Evolutionary conservation across 2,888 invertebrate species (phyloP), one percentile per base, ranked within the genome.

Genomic region (Linnaemya tessellans): DNA sequence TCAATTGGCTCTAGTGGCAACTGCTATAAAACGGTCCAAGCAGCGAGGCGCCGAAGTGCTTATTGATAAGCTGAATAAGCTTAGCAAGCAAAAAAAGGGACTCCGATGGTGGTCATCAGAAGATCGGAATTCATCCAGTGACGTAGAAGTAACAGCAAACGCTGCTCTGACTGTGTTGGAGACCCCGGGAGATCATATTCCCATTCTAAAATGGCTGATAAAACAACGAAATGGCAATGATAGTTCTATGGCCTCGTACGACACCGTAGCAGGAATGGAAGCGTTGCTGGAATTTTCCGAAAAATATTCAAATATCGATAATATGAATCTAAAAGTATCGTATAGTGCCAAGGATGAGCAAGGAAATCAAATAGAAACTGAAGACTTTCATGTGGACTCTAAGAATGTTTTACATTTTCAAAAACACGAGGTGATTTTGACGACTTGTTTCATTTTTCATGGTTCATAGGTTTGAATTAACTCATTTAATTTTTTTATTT

Each of bases 321-420:
- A 38, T 38, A 9, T 38, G 1, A 38, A 38, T 38, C 10, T 38
- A 38, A 38, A 38, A 10, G 10, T 38, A 9, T 58, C 64, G 5
- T 18, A 38, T 38, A 38, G 38, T 10, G 38, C 38, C 38, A 38
- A 8, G 38, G 38, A 38, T 10, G 9, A 38, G 10, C 38, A n/a
- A n/a, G 54, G n/a, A 10, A 54, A 35, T 10, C 58, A 46, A 25
- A 49, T 79, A 22, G 77, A 18, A 68, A 68, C 15, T 25, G 74
- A 62, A 35, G 73, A 46, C 20, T 56, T 83, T 4, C 54, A 7
- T 88, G 94, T 97, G 20, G 96, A 95, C 89, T 93, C 94, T 81
- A 95, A 95, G 82, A 97, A 96, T 89, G 94, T 96, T 0, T 95
- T 97, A 93, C 95, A 97, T 80, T 94, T 97, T 46, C 97, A 97